Percentiles rank a stretch among this genome's conserved stretches.
Evolutionary conservation across 2,113 vertebrate species (phyloP).

Genomic region (Dasyurus viverrinus): DNA sequence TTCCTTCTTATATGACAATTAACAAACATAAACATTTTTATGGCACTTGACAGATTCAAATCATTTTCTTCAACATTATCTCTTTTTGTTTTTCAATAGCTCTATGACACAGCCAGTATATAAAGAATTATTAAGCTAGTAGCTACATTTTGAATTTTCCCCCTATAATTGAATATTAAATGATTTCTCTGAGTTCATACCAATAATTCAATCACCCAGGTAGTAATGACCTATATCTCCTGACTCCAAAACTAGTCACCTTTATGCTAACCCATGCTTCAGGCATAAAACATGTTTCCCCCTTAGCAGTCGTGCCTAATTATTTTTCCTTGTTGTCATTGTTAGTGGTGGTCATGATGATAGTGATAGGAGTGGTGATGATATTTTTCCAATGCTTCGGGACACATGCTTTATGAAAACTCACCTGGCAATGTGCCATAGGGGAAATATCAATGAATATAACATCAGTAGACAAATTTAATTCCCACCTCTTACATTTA

Average conservation of each 20-base stretch:
- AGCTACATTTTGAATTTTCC: background rate
- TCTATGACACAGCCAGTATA: background rate
- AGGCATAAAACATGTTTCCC: background rate
- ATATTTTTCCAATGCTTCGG: background rate
- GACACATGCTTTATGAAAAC: background rate
- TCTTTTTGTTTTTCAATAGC: background rate
- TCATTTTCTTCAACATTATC: background rate
- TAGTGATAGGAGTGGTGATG: no score
- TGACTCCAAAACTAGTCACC: background rate
- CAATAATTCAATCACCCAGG: background rate
- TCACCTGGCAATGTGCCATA: background rate
- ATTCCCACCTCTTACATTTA: background rate
- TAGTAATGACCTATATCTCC: background rate
- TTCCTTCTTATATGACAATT: background rate
- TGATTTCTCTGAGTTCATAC: background rate
- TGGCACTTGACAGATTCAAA: background rate
- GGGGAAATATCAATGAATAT: background rate
- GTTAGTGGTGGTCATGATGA: background rate
- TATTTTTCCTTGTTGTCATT: background rate
- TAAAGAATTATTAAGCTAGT: background rate
- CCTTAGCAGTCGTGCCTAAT: background rate
- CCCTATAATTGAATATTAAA: background rate
- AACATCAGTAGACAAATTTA: background rate
- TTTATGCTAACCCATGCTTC: background rate
- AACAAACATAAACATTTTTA: background rate